Base-by-base conservation (phyloP, 1,140 invertebrate genomes). In the Gryllus bimaculatus region DNA sequence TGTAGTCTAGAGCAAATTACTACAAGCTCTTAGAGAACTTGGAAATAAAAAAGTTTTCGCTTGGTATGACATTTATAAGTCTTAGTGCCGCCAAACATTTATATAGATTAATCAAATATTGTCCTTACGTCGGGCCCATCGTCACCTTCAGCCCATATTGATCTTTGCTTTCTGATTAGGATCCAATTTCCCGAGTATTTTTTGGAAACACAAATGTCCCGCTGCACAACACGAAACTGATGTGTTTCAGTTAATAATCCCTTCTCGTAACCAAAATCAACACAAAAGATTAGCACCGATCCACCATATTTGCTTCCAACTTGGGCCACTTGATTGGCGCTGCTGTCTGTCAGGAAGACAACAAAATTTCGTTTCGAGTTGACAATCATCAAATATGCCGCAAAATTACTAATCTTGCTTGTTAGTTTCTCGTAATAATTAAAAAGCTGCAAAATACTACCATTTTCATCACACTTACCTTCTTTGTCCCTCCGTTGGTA, bases 61-160 rank as follows among this genome's bases (percentile, higher is more conserved):
- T 18, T 66, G 54, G 18, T 66, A 18, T 66, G 54, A 66, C 54
- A 66, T 18, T 66, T 66, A 10, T 66, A 66, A 18, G 54, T 18
- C 54, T 7, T 10, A 66, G 18, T 66, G 54, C 54, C 54, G 54
- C 54, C 54, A 66, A 66, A 66, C 54, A 66, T 66, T 66, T 66
- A 66, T 66, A 66, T 66, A 66, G 54, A 66, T 66, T 66, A 66
- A 66, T 66, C 54, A 66, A 66, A 66, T 66, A 66, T 10, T 66
- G 54, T 66, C 54, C 54, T 18, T 66, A 66, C 54, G 18, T 66
- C 18, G 54, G 54, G 54, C 18, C 10, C 54, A 66, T 18, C 18
- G 18, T 18, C 18, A 66, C 54, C 54, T 66, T 66, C 54, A 66
- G 54, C 54, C 54, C 54, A 66, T 66, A 66, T 66, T 66, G 54